Evolutionary conservation across 2,113 vertebrate species (phyloP), one percentile per base, ranked within the genome.

Genomic region (Prochilodus magdalenae): DNA sequence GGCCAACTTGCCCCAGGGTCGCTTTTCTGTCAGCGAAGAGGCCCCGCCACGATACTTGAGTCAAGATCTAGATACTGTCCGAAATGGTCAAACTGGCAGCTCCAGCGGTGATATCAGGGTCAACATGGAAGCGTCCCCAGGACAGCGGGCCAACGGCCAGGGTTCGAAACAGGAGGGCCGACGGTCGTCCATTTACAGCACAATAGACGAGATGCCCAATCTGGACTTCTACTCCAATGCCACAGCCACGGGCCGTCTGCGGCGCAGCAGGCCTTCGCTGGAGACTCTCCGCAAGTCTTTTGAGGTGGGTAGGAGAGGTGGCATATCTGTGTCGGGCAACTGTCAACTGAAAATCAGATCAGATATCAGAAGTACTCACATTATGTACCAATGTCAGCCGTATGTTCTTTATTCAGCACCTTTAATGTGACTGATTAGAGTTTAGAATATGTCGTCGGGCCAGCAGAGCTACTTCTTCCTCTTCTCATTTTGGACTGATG

Each of bases 151-250:
- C 0, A 88, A 88, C 47, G 69, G 1, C 0, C 77, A n/a, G 18
- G 87, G 82, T 20, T 89, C 90, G 0, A 76, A 72, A 76, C 73
- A 51, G 67, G 89, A 91, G 66, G 0, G 79, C 53, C 80, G 90
- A n/a, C 84, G 81, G 8, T 85, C 83, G 0, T 93, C 92, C 73
- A 80, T 94, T 75, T 93, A 93, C 29, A 94, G 93, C 85, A 89
- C 88, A 16, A 80, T 89, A 5, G 92, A 94, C 29, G 82, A 84
- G 49, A 80, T 85, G 33, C 91, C 91, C 1, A 84, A 87, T 36
- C 80, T 91, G 14, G 89, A 93, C 33, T 87, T 93, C 63, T 95
- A 92, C 0, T 81, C 71, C 77, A 91, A 88, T 4, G 83, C 88
- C 0, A 73, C 88, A 0, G 77, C 86, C 16, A 87, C 89, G 0